Evolutionary conservation across 1,140 invertebrate species (phyloP), one percentile per base, ranked within the genome.

Genomic region (Bathynomus jamesi): DNA sequence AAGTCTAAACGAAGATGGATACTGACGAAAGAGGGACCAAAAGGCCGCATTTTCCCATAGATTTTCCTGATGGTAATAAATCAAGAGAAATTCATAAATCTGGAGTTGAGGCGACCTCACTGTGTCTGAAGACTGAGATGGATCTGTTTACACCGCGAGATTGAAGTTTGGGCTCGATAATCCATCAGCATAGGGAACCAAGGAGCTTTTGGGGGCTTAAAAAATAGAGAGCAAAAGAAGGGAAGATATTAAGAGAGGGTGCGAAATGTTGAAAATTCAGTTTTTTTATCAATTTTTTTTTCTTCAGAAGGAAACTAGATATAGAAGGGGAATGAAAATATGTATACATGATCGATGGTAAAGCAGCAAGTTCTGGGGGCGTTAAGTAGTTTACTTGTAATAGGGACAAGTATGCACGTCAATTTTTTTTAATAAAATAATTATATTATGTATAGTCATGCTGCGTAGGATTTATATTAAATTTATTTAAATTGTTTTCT

Each of bases 81-180:
- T 76, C 75, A 76, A 71, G 71, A 65, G 65, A 73, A 71, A 76
- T 76, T 76, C 75, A 76, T 76, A 76, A 76, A 76, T 76, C 75
- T 65, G 67, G 31, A 70, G 66, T 72, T 71, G 65, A 71, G 71
- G 75, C 75, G 75, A 76, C 75, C 75, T 76, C 72, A 73, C 71
- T 73, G 75, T 73, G 72, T 68, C 65, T 61, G 62, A 30, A 61
- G 75, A 76, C 75, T 67, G 69, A 73, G 72, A 76, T 73, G 67
- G 72, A 76, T 76, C 75, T 76, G 75, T 76, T 76, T 76, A 76
- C 75, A 76, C 75, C 75, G 72, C 71, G 67, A 76, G 75, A 76
- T 76, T 76, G 75, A 76, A 76, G 75, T 73, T 73, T 76, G 71
- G 71, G 71, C 72, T 76, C 72, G 71, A 76, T 76, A 76, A 76